phyloP scores from a whole-genome alignment of 2,113 vertebrate species.

The Elephas maximus region DNA sequence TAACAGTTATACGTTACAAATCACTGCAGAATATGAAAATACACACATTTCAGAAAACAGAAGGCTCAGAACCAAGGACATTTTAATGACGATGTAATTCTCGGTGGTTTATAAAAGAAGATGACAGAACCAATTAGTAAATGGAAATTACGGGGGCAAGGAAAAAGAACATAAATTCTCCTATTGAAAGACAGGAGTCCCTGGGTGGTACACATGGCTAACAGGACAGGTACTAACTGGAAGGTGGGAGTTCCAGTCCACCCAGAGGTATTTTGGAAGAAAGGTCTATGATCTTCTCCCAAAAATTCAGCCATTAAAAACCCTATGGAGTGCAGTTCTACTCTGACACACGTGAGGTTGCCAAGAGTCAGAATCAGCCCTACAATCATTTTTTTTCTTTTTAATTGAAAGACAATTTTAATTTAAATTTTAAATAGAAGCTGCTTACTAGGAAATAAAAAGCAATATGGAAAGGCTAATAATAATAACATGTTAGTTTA shows the following conservation, averaged over 20 bases:
- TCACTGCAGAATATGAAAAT: neutral
- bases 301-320: too few relatives aligned
- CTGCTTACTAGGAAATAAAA: neutral
- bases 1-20: neutral
- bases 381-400: too few relatives aligned
- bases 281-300: too few relatives aligned
- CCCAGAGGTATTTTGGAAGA: too few relatives aligned
- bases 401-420: neutral
- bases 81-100: neutral
- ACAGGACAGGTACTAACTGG: too few relatives aligned
- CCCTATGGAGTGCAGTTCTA: too few relatives aligned
- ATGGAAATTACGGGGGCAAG: neutral
- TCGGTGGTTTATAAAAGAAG: slow-evolving; percentile 23
- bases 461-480: neutral
- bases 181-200: neutral
- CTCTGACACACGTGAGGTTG: too few relatives aligned
- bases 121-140: neutral
- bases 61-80: neutral
- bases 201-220: too few relatives aligned
- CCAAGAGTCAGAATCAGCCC: too few relatives aligned
- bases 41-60: neutral
- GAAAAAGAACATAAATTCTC: neutral
- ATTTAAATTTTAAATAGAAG: neutral
- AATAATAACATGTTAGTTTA: slow-evolving; percentile 9
- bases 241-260: too few relatives aligned